A percentile compares a stretch with the other conserved stretches of the same genome.
phyloP scores from a whole-genome alignment of 2,888 invertebrate genomes.

The Chydorus sphaericus region DNA sequence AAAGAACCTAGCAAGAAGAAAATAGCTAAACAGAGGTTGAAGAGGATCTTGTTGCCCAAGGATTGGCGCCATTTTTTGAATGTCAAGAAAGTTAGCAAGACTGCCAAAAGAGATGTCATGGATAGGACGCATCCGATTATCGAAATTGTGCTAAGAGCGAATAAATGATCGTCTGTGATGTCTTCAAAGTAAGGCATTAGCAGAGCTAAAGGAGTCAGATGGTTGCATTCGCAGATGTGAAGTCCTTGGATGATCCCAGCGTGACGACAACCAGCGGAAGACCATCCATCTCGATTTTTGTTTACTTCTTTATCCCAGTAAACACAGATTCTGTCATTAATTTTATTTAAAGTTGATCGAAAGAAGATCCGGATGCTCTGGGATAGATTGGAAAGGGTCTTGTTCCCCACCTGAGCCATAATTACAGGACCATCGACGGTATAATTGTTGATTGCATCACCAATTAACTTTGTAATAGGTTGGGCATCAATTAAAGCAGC shows the following conservation, averaged over 20 bases:
- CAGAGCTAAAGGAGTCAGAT: constrained; percentile 1
- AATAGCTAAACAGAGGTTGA: constrained; percentile 46
- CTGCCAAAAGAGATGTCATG: constrained; percentile 39
- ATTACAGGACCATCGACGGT: background rate
- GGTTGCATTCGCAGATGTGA: constrained; percentile 7
- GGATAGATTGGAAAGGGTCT: background rate
- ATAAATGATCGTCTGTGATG: constrained; percentile 10
- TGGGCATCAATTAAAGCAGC: background rate
- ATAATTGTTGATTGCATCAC: background rate
- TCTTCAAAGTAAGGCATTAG: constrained; percentile 1
- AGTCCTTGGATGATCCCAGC: background rate
- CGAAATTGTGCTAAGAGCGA: constrained; percentile 40
- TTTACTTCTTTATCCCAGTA: background rate
- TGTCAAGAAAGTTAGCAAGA: constrained; percentile 40
- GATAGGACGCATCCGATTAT: constrained; percentile 43
- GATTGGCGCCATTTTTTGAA: constrained; percentile 44
- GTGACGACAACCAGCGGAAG: background rate
- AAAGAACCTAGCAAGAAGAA: constrained; percentile 27
- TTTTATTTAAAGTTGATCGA: background rate
- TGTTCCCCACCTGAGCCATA: background rate
- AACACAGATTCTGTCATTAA: background rate
- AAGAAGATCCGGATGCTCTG: constrained; percentile 4
- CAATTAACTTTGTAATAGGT: background rate
- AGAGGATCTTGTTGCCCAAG: constrained; percentile 46
- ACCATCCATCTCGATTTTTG: constrained; percentile 4